Percentiles rank a stretch among this genome's conserved stretches.
phyloP scores from a whole-genome alignment of 2,113 vertebrate species.

The Oryzias curvinotus region DNA sequence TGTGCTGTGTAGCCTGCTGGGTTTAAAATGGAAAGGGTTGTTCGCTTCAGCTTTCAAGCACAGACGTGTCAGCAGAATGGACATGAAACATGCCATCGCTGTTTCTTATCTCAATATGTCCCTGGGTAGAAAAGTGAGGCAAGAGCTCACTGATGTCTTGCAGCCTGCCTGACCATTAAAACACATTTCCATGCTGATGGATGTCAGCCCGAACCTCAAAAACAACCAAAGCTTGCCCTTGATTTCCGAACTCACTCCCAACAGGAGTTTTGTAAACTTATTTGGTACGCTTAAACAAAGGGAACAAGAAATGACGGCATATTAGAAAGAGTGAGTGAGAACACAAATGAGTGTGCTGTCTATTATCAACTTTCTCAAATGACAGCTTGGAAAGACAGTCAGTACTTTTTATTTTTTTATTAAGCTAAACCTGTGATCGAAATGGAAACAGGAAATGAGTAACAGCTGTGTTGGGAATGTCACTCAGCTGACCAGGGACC shows the following conservation, averaged over 20 bases:
- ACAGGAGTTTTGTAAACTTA: conserved; percentile 56
- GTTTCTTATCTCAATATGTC: conserved; percentile 75
- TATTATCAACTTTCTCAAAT: conserved; percentile 32
- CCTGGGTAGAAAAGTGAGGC: conserved; percentile 69
- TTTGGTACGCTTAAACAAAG: conserved; percentile 34
- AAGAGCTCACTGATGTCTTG: conserved; percentile 70
- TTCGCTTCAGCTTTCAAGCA: conserved; percentile 63
- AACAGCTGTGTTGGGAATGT: conserved; percentile 77
- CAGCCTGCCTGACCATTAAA: conserved; percentile 76
- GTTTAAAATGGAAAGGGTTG: conserved; percentile 50
- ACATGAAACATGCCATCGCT: conserved; percentile 74
- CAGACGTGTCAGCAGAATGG: conserved; percentile 62
- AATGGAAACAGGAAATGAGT: conserved; percentile 78
- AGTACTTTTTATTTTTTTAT: conserved; percentile 29
- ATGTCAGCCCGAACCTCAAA: conserved; percentile 70
- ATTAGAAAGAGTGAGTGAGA: conserved; percentile 20
- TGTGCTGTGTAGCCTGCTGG: conserved; percentile 35
- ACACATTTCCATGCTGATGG: conserved; percentile 74
- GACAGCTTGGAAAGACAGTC: conserved; percentile 54
- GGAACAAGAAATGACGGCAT: conserved; percentile 24
- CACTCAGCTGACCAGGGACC: conserved; percentile 74
- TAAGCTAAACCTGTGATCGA: conserved; percentile 71
- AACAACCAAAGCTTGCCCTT: conserved; percentile 46
- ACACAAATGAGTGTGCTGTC: conserved; percentile 17
- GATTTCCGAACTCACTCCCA: conserved; percentile 56